Percentiles rank a stretch among this genome's conserved stretches.
These are phyloP conservation scores for Brachionus paranguensis DNA, from an alignment of 1,140 invertebrate genomes.

Conservation along the genomic window DNA sequence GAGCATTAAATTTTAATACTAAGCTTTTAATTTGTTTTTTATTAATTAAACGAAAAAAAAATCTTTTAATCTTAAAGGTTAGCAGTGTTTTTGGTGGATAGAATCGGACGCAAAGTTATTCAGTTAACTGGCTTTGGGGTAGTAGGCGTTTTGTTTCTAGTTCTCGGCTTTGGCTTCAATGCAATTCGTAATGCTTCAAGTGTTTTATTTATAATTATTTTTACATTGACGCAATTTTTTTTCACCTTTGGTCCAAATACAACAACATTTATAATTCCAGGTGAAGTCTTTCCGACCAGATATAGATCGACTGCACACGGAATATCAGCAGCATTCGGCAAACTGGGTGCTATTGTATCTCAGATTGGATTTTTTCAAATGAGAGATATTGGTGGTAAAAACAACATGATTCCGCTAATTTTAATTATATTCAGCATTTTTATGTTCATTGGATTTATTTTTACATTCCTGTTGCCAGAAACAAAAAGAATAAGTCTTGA, in stretches of 20 bases:
- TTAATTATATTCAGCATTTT: constrained; percentile 7
- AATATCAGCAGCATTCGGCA: constrained; percentile 24
- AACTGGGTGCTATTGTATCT: constrained; percentile 37
- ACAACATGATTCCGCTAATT: constrained; percentile 9
- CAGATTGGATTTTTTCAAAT: constrained; percentile 36
- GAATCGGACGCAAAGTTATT: constrained; percentile 15
- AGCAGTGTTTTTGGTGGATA: not conserved
- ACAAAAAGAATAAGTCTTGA: constrained; percentile 24
- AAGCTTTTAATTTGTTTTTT: not conserved
- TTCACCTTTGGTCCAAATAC: constrained; percentile 31
- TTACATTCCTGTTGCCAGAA: constrained; percentile 36
- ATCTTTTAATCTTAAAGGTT: not conserved
- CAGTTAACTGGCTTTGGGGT: constrained; percentile 30
- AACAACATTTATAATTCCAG: constrained; percentile 36
- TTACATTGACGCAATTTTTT: constrained; percentile 27
- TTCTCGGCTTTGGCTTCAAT: not conserved
- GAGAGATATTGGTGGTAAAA: constrained; percentile 30
- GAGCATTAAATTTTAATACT: too few species aligned
- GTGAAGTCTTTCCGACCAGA: constrained; percentile 34
- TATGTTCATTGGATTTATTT: constrained; percentile 26
- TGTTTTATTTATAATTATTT: not conserved
- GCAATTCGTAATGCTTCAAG: not conserved
- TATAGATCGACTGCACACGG: constrained; percentile 37
- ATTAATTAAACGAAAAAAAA: not conserved
- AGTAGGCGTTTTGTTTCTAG: not conserved